Evolutionary conservation across 2,113 vertebrate species (phyloP).

Genomic region (Noctilio leporinus): DNA sequence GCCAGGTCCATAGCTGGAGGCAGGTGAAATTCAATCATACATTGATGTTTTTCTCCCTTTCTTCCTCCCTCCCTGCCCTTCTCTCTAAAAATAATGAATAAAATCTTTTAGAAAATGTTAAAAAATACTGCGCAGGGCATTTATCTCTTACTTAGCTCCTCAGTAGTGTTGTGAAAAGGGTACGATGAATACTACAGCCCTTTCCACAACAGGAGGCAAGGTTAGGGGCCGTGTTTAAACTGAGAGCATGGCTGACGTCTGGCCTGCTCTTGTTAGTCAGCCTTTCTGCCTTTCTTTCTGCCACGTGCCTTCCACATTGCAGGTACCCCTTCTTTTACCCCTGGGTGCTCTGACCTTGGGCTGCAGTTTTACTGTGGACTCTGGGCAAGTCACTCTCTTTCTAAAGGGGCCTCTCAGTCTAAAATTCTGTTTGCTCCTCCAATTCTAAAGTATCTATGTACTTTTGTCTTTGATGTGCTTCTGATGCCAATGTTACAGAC

Average conservation of each 20-base stretch:
- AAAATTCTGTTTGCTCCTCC: neutral
- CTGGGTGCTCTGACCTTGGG: neutral
- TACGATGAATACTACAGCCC: neutral
- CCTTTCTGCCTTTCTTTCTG: neutral
- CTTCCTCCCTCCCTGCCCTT: too few species aligned
- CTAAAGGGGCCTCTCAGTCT: neutral
- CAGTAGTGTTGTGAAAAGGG: too few species aligned
- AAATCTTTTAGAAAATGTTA: too few species aligned
- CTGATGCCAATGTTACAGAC: neutral
- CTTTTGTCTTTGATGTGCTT: neutral
- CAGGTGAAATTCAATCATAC: too few species aligned
- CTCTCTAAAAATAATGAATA: too few species aligned
- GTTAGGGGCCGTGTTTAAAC: neutral
- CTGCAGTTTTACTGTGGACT: neutral
- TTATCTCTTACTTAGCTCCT: neutral
- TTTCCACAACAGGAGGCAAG: neutral
- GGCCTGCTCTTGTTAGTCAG: accelerated
- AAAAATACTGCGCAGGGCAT: neutral
- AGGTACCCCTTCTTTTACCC: neutral
- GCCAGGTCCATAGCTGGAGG: too few species aligned
- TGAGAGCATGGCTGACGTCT: neutral
- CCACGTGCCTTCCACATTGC: neutral
- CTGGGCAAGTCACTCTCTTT: neutral
- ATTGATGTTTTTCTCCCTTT: too few species aligned
- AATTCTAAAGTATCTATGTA: neutral